Base-by-base conservation (phyloP, 2,888 invertebrate species). In the Criorhina ranunculi region DNA sequence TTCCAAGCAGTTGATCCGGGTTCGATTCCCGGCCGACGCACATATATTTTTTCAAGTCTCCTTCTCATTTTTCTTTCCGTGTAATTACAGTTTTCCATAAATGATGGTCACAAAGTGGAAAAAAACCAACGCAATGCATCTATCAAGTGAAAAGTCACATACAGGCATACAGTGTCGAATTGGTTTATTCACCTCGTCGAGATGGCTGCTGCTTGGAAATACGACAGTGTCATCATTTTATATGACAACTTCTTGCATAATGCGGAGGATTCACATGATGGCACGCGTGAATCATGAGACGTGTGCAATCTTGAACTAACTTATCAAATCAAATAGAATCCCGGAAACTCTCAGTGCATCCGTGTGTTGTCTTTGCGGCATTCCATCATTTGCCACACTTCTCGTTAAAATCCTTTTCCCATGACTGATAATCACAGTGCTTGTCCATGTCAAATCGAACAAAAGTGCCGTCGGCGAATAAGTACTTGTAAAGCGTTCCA, bases 21-120 rank as follows among this genome's bases (percentile, higher is more conserved):
- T 79, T 83, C 83, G 83, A 83, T 83, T 79, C 79, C 79, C 83
- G 73, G 83, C 79, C 79, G 79, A 75, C 78, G 78, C 78, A 83
- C 75, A 57, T 11, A 4, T 42, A 5, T 57, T 69, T 53, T 29
- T 42, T 29, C 4, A 3, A 3, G 4, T 24, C n/a, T 42, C 5
- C 6, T 15, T 15, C 6, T 6, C 42, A 24, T 24, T 4, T 24
- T 24, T 4, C 1, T 24, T 15, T 5, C 42, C 6, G n/a, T 11
- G 5, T 37, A 37, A 37, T 37, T n/a, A n/a, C n/a, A 37, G 2
- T 37, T 37, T 1, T 37, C 4, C n/a, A 9, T 37, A 11, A 4
- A 9, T 37, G 37, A 4, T 42, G 15, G 15, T 8, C 15, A 42
- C 15, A 42, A 15, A 42, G 15, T 8, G 42, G n/a, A 42, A 42